Base-by-base conservation (phyloP, 2,888 invertebrate species). In the Philaethria dido region DNA sequence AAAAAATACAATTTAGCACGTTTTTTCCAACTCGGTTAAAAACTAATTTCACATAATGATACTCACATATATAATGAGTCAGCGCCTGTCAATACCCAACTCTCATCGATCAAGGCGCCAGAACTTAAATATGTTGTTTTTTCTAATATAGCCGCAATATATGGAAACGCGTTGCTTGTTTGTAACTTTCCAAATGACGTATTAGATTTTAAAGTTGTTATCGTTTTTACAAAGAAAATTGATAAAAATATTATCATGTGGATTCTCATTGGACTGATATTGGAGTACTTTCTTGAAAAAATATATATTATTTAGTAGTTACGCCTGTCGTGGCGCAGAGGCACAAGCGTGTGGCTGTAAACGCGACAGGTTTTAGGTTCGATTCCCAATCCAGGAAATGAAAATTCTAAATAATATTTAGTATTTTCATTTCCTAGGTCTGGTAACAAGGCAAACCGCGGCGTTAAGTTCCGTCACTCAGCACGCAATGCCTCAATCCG, bases 31-130 rank as follows among this genome's bases (percentile, higher is more conserved):
- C n/a, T n/a, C n/a, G n/a, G n/a, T n/a, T n/a, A 36, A 3, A 55
- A 20, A 57, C 14, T 20, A 39, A 39, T 57, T 57, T 39, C 2
- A 39, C 39, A 18, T 44, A 44, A 18, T 60, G 18, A 62, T 16
- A 59, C 90, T 85, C 73, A 89, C 90, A 79, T 48, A 70, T 72
- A 87, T 11, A 90, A 75, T 0, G 83, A 74, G 71, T 87, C 87
- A 2, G 86, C 91, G 0, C 81, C 84, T 0, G 90, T 89, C n/a
- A 91, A 39, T 0, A 92, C 84, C 89, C 90, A 91, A 8, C 73
- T 78, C 0, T 85, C 82, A 69, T 82, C 78, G 16, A 92, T 81
- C 62, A 92, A 71, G 0, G 88, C 87, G 1, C 90, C 91, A 2
- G 88, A 81, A 73, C 87, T 81, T 0, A 90, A 22, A 71, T 84